These are phyloP conservation scores for Stenchaetothrips biformis DNA, from an alignment of 2,888 invertebrate genomes.

Conservation along the genomic window DNA sequence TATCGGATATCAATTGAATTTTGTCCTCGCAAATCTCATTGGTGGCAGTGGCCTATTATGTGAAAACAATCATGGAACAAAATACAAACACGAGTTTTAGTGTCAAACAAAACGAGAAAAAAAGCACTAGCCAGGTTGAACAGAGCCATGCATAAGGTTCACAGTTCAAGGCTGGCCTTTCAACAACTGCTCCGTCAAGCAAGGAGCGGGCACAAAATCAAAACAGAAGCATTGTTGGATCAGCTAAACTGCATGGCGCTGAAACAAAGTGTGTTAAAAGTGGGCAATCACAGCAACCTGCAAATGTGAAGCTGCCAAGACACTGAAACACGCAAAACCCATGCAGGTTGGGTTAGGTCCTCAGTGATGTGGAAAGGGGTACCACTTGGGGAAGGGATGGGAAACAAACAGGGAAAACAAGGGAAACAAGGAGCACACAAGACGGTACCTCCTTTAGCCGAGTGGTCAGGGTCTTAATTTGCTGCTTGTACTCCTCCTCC, in stretches of 20 bases:
- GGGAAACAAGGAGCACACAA: constrained; percentile 41
- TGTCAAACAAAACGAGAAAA: background rate
- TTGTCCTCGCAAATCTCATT: constrained; percentile 69
- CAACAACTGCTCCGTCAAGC: too few species aligned
- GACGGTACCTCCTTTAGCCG: constrained; percentile 96
- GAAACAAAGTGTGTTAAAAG: constrained; percentile 26
- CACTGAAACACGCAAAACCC: constrained; percentile 18
- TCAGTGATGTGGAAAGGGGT: background rate
- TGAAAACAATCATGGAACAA: constrained; percentile 35
- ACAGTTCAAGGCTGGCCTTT: too few species aligned
- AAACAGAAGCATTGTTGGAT: constrained; percentile 23
- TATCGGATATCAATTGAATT: constrained; percentile 67
- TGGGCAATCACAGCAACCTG: background rate
- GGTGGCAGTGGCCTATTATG: constrained; percentile 61
- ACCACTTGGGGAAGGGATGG: background rate
- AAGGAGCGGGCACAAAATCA: constrained; percentile 28
- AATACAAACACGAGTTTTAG: constrained; percentile 28
- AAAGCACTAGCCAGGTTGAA: constrained; percentile 11
- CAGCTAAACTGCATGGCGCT: constrained; percentile 7
- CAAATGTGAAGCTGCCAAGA: constrained; percentile 14
- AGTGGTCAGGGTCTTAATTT: constrained; percentile 97
- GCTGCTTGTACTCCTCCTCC: constrained; percentile 99
- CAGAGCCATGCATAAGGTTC: constrained; percentile 30
- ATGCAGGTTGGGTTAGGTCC: background rate
- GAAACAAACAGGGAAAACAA: background rate